Percentiles rank a stretch among this genome's conserved stretches.
Evolutionary conservation across 2,113 vertebrate species (phyloP).

Genomic region (Spilogale gracilis): DNA sequence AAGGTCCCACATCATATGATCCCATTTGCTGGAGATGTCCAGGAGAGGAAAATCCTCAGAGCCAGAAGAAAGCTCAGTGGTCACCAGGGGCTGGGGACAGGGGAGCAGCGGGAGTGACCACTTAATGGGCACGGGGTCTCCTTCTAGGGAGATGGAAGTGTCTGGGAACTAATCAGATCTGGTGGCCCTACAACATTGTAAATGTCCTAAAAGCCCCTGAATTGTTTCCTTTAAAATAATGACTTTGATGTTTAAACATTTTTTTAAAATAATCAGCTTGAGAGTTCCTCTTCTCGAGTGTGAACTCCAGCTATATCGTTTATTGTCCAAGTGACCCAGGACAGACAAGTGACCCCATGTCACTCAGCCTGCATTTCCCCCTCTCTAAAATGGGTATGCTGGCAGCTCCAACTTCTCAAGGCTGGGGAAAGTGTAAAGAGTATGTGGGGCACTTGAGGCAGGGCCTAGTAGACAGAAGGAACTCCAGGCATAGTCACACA

Average conservation of each 20-base stretch:
- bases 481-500: rapidly evolving
- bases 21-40: not conserved
- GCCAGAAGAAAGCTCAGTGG: too few relatives aligned
- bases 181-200: rapidly evolving
- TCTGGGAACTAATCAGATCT: not conserved
- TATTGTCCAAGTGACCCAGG: not conserved
- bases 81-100: not conserved
- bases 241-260: not conserved
- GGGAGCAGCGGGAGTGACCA: not conserved
- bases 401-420: not conserved
- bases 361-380: not conserved
- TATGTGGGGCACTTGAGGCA: not conserved
- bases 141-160: not conserved
- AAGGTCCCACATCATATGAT: rapidly evolving
- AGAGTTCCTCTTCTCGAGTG: not conserved
- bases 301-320: not conserved
- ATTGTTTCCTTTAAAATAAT: not conserved
- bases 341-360: not conserved
- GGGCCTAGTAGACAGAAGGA: not conserved
- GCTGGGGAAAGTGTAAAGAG: not conserved
- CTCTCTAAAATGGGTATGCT: not conserved
- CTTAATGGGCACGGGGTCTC: not conserved
- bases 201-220: not conserved
- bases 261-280: not conserved
- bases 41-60: not conserved